Evolutionary conservation across 2,797 vertebrate species (phyloP).

Genomic region (Artibeus jamaicensis): DNA sequence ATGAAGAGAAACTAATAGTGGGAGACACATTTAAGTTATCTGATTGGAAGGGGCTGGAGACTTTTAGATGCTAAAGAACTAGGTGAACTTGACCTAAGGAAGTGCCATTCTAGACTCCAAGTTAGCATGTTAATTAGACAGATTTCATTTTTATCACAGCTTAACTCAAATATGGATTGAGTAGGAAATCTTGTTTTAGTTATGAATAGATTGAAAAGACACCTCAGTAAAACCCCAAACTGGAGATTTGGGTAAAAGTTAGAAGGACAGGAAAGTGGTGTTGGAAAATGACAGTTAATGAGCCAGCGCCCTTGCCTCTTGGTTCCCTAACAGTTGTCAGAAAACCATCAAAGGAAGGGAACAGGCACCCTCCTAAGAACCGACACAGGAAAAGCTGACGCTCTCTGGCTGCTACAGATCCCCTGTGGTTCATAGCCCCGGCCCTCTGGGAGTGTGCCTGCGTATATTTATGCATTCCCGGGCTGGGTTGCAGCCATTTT

Average conservation of each 20-base stretch:
- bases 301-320: conserved; percentile 16
- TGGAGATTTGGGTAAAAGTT: conserved; percentile 24
- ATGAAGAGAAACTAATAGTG: conserved; percentile 23
- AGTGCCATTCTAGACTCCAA: conserved; percentile 10
- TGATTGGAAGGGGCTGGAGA: conserved; percentile 26
- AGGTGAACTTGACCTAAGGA: conserved; percentile 47
- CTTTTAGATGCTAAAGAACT: not conserved
- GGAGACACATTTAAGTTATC: not conserved
- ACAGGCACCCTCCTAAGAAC: conserved; percentile 33
- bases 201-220: conserved; percentile 24
- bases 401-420: not conserved
- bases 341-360: conserved; percentile 32
- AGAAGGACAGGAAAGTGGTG: conserved; percentile 19
- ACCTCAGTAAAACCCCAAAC: conserved; percentile 24
- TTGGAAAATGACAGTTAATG: conserved; percentile 41
- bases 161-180: conserved; percentile 28
- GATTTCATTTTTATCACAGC: conserved; percentile 26
- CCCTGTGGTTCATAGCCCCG: not conserved
- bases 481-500: not conserved
- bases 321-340: conserved; percentile 51
- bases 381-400: not conserved
- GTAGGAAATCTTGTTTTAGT: conserved; percentile 34
- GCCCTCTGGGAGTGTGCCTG: not conserved
- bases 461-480: not conserved
- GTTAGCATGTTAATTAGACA: conserved; percentile 14